Evolutionary conservation across 1,140 invertebrate species (phyloP).

Genomic region (Mylabris phalerata): DNA sequence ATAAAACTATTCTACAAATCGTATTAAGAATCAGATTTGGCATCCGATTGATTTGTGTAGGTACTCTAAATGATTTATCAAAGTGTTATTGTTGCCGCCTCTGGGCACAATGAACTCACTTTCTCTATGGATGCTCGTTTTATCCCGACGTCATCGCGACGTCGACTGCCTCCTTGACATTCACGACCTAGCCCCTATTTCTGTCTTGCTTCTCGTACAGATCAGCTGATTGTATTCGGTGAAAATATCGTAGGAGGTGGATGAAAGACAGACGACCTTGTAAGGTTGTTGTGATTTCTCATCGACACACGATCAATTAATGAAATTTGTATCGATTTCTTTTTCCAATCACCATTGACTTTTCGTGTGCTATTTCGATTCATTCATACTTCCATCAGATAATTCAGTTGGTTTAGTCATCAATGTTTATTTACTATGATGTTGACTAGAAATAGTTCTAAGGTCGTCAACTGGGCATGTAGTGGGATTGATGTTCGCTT

Average conservation of each 20-base stretch:
- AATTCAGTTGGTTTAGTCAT: constrained; percentile 2
- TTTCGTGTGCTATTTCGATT: too few species aligned
- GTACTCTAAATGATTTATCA: background rate
- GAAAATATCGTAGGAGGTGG: constrained; percentile 14
- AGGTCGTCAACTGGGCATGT: too few species aligned
- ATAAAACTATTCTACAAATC: too few species aligned
- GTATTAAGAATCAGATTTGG: background rate
- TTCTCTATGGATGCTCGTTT: background rate
- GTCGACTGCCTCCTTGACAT: constrained; percentile 11
- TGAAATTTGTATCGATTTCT: too few species aligned
- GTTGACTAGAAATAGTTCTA: too few species aligned
- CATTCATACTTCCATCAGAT: too few species aligned
- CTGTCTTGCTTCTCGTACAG: constrained; percentile 3
- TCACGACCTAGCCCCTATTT: constrained; percentile 1
- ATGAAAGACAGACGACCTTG: constrained; percentile 6
- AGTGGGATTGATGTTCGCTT: too few species aligned
- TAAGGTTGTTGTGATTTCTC: constrained; percentile 2
- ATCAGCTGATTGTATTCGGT: constrained; percentile 8
- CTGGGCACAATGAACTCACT: constrained; percentile 4
- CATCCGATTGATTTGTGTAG: background rate
- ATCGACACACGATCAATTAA: background rate
- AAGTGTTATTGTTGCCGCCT: background rate
- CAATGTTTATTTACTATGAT: constrained; percentile 5
- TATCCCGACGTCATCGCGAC: constrained; percentile 4
- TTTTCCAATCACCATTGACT: too few species aligned